Percentiles rank a stretch among this genome's conserved stretches.
These are phyloP conservation scores for Ceramica pisi DNA, from an alignment of 2,888 invertebrate species.

Conservation along the genomic window DNA sequence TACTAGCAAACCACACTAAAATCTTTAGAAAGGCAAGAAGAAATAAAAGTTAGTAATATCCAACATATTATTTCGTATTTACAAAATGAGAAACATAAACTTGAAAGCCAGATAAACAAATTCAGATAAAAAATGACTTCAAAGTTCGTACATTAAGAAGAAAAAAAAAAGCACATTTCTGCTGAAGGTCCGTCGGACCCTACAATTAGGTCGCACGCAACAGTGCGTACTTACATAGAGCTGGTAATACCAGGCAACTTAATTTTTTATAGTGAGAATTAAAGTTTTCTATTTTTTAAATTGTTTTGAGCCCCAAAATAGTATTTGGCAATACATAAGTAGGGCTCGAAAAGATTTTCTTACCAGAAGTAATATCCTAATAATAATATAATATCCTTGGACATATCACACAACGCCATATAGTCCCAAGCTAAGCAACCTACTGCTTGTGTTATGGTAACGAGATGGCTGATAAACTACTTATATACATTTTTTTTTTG, in stretches of 20 bases:
- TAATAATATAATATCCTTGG: too few species aligned
- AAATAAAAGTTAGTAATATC: background rate
- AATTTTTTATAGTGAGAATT: background rate
- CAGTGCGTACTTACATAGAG: constrained; percentile 65
- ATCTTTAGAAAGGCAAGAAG: background rate
- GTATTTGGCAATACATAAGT: too few species aligned
- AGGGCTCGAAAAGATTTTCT: too few species aligned
- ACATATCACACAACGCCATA: too few species aligned
- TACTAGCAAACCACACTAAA: background rate
- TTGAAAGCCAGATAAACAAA: constrained; percentile 43
- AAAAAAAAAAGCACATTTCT: constrained; percentile 49
- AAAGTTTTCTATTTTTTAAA: too few species aligned
- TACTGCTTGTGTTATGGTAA: too few species aligned
- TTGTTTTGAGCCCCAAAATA: too few species aligned
- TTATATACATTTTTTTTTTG: too few species aligned
- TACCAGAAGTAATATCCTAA: too few species aligned
- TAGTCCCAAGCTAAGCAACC: too few species aligned
- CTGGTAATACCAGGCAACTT: constrained; percentile 48
- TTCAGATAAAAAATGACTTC: constrained; percentile 54
- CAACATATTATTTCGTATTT: constrained; percentile 12
- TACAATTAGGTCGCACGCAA: constrained; percentile 78
- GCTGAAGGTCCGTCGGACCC: constrained; percentile 50
- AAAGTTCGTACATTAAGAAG: constrained; percentile 57
- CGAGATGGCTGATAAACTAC: too few species aligned
- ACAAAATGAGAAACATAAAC: constrained; percentile 35